phyloP scores from a whole-genome alignment of 2,797 vertebrate genomes.

The Lepus oiostolus region DNA sequence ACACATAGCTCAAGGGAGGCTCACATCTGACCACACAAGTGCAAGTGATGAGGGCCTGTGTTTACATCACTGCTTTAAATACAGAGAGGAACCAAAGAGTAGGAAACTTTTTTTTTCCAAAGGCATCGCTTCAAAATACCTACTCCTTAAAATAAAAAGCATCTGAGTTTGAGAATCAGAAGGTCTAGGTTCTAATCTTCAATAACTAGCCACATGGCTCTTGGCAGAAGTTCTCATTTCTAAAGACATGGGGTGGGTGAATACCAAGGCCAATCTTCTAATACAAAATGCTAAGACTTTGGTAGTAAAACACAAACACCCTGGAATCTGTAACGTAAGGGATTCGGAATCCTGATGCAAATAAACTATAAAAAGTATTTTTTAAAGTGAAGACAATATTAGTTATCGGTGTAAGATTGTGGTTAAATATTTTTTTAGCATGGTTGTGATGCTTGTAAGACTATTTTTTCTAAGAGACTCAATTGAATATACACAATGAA shows the following conservation, averaged over 20 bases:
- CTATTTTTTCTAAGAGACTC: neutral
- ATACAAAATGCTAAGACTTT: neutral
- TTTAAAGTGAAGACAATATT: neutral
- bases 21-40: neutral
- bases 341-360: neutral
- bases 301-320: constrained; percentile 6
- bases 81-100: neutral
- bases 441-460: neutral
- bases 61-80: neutral
- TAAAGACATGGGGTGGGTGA: neutral
- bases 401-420: neutral
- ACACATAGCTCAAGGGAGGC: neutral
- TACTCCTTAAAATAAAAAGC: constrained; percentile 22
- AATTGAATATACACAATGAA: constrained; percentile 7
- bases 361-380: constrained; percentile 40
- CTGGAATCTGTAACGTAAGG: neutral
- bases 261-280: neutral
- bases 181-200: constrained; percentile 3
- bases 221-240: constrained; percentile 8
- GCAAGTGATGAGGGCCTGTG: neutral
- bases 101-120: neutral
- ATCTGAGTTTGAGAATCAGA: neutral
- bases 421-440: neutral
- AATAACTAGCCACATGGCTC: neutral
- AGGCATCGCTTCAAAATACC: neutral